Conservation (phyloP, 2,113 vertebrate genomes). For the Bombycilla garrulus region DNA sequence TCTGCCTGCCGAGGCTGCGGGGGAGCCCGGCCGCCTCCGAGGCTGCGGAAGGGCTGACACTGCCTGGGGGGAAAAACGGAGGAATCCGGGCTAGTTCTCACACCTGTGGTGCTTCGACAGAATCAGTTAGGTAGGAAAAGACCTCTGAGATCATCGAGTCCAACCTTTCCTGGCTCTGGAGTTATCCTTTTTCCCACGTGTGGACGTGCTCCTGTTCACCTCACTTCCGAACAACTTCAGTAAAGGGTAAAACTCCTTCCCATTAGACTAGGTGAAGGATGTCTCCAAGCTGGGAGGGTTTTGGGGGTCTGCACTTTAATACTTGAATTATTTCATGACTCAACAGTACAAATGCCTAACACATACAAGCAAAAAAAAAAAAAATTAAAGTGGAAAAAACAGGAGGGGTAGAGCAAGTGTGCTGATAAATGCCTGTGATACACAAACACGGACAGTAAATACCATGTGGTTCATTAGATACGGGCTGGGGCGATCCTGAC, state of each 20-base stretch:
- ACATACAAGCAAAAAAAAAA: background rate
- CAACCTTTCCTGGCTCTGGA: background rate
- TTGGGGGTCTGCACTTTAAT: background rate
- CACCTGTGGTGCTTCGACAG: background rate
- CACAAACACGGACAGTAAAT: background rate
- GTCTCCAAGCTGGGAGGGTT: background rate
- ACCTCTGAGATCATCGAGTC: background rate
- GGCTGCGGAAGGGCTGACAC: background rate
- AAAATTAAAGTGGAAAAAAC: background rate
- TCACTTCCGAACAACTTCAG: background rate
- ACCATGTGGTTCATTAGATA: background rate
- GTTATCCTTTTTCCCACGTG: too few species aligned
- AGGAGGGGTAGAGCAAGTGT: background rate
- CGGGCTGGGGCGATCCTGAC: background rate
- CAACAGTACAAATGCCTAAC: background rate
- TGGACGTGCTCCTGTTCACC: rapidly evolving
- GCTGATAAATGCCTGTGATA: background rate
- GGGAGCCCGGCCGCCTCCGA: background rate
- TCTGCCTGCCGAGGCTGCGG: conserved; percentile 60
- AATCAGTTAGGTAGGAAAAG: background rate
- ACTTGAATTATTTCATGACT: background rate
- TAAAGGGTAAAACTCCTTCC: background rate
- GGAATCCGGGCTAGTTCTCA: background rate
- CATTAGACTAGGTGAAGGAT: rapidly evolving
- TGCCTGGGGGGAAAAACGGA: background rate